Percentiles rank a stretch among this genome's conserved stretches.
Evolutionary conservation across 2,797 vertebrate species (phyloP).

Genomic region (Orientallactaga sibirica): DNA sequence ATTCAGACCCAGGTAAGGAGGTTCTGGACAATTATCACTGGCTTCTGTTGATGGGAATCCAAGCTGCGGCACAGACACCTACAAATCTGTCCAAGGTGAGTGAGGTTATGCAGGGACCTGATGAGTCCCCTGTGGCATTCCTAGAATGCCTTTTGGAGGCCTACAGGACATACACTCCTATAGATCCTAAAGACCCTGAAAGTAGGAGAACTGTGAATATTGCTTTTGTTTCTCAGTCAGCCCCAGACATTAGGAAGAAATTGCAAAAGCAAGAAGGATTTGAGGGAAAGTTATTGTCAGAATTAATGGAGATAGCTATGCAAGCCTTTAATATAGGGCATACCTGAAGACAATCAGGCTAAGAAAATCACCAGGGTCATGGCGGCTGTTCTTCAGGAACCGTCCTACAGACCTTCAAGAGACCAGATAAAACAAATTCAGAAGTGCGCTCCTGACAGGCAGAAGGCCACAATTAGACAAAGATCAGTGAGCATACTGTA

Average conservation of each 20-base stretch:
- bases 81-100: too few species aligned
- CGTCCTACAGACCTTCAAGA: too few species aligned
- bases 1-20: too few species aligned
- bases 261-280: background rate
- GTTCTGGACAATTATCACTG: too few species aligned
- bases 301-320: background rate
- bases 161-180: background rate
- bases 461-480: background rate
- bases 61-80: too few species aligned
- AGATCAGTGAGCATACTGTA: background rate
- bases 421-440: background rate
- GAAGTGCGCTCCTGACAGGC: background rate
- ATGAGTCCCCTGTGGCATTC: accelerated
- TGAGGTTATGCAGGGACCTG: background rate
- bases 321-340: too few species aligned
- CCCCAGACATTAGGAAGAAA: background rate
- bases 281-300: too few species aligned
- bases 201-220: background rate
- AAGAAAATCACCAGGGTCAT: background rate
- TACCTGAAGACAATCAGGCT: too few species aligned
- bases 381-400: too few species aligned
- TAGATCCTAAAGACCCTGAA: background rate
- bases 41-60: too few species aligned
- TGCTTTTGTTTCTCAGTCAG: background rate
- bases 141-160: background rate